phyloP scores from a whole-genome alignment of 2,797 vertebrate species.

The Sebastes melanostomus region DNA sequence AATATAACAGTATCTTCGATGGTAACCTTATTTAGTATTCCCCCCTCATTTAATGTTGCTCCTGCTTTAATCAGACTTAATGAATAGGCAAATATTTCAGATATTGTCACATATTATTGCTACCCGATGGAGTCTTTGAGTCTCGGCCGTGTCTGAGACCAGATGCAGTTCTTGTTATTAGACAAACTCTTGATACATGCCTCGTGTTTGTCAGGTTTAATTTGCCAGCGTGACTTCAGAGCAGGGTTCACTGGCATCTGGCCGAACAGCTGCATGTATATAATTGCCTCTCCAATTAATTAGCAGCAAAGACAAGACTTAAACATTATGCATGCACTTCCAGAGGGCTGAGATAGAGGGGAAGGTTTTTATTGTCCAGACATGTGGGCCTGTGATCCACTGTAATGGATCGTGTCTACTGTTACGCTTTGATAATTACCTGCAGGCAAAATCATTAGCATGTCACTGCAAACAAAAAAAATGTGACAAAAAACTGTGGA shows the following conservation, averaged over 20 bases:
- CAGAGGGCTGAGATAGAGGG: constrained; percentile 45
- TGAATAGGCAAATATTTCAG: background rate
- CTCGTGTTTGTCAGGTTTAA: constrained; percentile 74
- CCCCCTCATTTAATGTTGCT: background rate
- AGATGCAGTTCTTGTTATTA: constrained; percentile 54
- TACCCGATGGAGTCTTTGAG: background rate
- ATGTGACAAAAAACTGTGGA: background rate
- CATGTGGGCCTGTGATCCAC: constrained; percentile 15
- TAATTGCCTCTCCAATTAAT: constrained; percentile 80
- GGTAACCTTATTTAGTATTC: background rate
- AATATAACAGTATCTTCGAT: background rate
- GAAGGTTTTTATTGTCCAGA: constrained; percentile 43
- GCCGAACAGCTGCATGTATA: constrained; percentile 77
- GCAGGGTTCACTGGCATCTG: constrained; percentile 78
- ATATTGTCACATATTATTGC: constrained; percentile 3
- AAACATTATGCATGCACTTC: constrained; percentile 68
- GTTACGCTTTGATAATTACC: constrained; percentile 16
- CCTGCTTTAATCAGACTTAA: background rate
- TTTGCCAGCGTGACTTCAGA: constrained; percentile 73
- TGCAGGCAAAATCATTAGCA: constrained; percentile 2
- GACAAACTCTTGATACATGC: constrained; percentile 62
- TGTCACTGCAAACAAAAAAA: background rate
- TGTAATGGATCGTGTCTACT: constrained; percentile 3
- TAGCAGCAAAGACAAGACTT: constrained; percentile 70
- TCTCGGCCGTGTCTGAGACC: constrained; percentile 34